phyloP scores from a whole-genome alignment of 1,140 invertebrate genomes.

The Lethocerus indicus region DNA sequence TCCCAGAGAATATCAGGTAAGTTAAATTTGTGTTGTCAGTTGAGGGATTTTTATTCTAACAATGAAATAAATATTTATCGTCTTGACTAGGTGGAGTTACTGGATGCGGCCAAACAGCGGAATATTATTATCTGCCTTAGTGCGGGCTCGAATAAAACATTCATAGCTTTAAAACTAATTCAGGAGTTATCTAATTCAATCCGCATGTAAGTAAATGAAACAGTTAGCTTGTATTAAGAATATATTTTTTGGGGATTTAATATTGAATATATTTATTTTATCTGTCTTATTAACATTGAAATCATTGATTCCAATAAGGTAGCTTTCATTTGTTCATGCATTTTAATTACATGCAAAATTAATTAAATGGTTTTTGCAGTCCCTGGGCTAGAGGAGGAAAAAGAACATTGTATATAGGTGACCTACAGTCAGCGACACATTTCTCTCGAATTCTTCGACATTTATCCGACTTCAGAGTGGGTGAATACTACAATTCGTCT shows the following conservation, averaged over 20 bases:
- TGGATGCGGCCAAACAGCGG: constrained; percentile 54
- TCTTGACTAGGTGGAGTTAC: constrained; percentile 46
- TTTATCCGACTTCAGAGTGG: constrained; percentile 24
- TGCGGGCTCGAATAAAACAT: constrained; percentile 67
- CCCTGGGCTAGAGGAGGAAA: constrained; percentile 23
- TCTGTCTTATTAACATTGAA: neutral
- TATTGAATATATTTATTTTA: neutral
- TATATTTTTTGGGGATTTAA: neutral
- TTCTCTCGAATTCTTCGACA: constrained; percentile 31
- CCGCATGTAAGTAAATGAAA: constrained; percentile 21
- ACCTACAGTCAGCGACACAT: constrained; percentile 34
- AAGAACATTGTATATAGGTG: constrained; percentile 33
- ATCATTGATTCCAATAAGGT: neutral
- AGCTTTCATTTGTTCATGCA: neutral
- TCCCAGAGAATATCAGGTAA: constrained; percentile 52
- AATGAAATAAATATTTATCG: neutral
- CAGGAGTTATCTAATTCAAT: constrained; percentile 46
- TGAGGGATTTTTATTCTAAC: neutral
- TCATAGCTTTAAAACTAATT: constrained; percentile 74
- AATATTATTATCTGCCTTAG: constrained; percentile 77
- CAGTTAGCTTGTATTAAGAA: neutral
- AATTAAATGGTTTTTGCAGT: constrained; percentile 18
- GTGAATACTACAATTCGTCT: constrained; percentile 17
- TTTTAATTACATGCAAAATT: constrained; percentile 2
- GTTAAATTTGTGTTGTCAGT: neutral